These are phyloP conservation scores for Pipistrellus nathusii DNA, from an alignment of 2,797 vertebrate genomes.

Conservation along the genomic window DNA sequence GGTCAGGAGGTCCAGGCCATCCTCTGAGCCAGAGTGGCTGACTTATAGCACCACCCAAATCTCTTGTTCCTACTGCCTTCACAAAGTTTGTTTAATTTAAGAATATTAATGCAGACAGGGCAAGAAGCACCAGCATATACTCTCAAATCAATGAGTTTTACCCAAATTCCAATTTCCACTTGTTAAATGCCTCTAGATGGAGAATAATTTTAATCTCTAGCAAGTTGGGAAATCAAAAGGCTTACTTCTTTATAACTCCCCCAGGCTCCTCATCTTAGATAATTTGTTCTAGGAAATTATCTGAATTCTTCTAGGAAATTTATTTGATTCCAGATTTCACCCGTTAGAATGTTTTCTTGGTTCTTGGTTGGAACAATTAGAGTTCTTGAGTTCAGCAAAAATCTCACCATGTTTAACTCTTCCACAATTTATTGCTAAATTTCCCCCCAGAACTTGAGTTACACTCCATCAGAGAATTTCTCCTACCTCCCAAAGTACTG, in stretches of 20 bases:
- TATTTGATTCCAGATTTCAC: background rate
- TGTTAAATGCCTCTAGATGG: conserved; percentile 61
- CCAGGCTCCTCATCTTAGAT: background rate
- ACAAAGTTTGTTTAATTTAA: conserved; percentile 74
- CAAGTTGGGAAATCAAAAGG: conserved; percentile 36
- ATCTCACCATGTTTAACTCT: background rate
- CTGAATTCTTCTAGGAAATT: conserved; percentile 11
- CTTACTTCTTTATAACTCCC: background rate
- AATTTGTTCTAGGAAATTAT: conserved; percentile 10
- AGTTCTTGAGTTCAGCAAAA: background rate
- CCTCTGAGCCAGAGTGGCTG: conserved; percentile 53
- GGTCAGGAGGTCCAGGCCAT: conserved; percentile 68
- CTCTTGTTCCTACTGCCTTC: conserved; percentile 63
- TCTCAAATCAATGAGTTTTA: conserved; percentile 72
- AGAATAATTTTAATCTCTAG: conserved; percentile 64
- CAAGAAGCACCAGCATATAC: conserved; percentile 47
- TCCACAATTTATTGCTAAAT: background rate
- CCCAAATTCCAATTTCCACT: conserved; percentile 61
- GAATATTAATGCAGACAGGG: conserved; percentile 75
- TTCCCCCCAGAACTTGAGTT: background rate
- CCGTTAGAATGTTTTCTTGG: background rate
- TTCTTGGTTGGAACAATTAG: background rate
- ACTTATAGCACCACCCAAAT: conserved; percentile 81
- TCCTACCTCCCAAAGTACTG: background rate
- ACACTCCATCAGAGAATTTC: background rate